Conservation (phyloP, 2,113 vertebrate species). For the Oxyruncus cristatus region DNA sequence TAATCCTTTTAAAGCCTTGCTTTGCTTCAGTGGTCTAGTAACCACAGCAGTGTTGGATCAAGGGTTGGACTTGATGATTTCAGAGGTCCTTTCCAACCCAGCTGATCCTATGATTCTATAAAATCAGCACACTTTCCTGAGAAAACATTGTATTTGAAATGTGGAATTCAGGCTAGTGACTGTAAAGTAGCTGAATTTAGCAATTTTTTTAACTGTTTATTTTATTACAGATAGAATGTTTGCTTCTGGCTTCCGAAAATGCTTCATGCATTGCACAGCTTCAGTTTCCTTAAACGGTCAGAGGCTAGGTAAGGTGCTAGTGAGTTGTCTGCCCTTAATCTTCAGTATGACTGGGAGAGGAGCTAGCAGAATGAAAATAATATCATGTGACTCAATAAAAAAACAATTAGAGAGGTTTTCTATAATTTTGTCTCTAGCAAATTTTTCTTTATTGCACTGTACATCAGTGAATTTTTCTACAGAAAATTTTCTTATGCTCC, state of each 20-base stretch:
- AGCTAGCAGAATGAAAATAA: neutral
- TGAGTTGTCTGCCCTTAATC: neutral
- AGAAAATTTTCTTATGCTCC: neutral
- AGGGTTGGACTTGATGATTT: too few species aligned
- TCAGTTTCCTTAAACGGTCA: neutral
- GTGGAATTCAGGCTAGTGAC: neutral
- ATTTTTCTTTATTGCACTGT: neutral
- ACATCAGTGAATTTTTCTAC: neutral
- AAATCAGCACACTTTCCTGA: neutral
- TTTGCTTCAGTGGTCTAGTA: too few species aligned
- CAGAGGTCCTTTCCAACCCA: too few species aligned
- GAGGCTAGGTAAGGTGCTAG: neutral
- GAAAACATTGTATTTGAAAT: neutral
- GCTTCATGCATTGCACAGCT: neutral
- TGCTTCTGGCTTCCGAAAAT: neutral
- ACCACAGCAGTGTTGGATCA: too few species aligned
- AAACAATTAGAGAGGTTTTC: neutral
- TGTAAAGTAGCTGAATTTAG: neutral
- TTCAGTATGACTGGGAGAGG: neutral
- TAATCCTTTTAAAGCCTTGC: too few species aligned
- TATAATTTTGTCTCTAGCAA: neutral
- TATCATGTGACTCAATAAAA: neutral
- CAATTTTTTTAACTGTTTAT: neutral
- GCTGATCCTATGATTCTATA: neutral
- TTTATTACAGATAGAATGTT: neutral